These are phyloP conservation scores for Sigmodon hispidus DNA, from an alignment of 2,113 vertebrate species.

Conservation along the genomic window DNA sequence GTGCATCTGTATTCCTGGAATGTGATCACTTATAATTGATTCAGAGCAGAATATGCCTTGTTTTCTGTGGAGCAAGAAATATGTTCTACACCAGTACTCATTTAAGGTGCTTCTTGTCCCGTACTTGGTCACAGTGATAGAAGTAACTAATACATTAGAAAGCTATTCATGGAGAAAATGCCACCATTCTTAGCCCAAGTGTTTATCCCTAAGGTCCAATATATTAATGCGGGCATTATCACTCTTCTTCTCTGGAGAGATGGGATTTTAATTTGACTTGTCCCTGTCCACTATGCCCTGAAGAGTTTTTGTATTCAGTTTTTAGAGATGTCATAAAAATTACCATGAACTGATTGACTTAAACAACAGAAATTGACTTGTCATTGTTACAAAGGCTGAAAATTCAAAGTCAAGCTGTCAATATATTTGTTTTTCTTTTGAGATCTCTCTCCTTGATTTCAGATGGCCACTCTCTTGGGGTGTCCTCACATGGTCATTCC, in stretches of 20 bases:
- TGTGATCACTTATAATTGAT: not conserved
- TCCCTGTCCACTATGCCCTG: not conserved
- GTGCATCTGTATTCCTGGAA: not conserved
- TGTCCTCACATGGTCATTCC: not conserved
- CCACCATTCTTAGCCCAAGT: not conserved
- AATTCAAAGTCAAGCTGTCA: not conserved
- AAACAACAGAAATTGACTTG: not conserved
- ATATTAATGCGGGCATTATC: not conserved
- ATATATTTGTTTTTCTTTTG: not conserved
- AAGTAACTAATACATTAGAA: not conserved
- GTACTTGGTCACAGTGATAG: not conserved
- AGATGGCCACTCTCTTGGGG: not conserved
- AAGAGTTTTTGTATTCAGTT: not conserved
- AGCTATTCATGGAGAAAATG: not conserved
- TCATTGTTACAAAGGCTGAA: not conserved
- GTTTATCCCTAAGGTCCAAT: not conserved
- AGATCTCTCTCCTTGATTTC: not conserved
- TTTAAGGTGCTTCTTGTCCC: not conserved
- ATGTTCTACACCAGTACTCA: not conserved
- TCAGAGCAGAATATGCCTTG: not conserved
- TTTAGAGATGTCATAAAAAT: not conserved
- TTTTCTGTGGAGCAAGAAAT: not conserved
- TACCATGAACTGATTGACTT: not conserved
- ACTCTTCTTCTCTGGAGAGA: not conserved
- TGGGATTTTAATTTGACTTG: not conserved